Base-by-base conservation (phyloP, 2,797 vertebrate species). In the Anguilla pacifica region DNA sequence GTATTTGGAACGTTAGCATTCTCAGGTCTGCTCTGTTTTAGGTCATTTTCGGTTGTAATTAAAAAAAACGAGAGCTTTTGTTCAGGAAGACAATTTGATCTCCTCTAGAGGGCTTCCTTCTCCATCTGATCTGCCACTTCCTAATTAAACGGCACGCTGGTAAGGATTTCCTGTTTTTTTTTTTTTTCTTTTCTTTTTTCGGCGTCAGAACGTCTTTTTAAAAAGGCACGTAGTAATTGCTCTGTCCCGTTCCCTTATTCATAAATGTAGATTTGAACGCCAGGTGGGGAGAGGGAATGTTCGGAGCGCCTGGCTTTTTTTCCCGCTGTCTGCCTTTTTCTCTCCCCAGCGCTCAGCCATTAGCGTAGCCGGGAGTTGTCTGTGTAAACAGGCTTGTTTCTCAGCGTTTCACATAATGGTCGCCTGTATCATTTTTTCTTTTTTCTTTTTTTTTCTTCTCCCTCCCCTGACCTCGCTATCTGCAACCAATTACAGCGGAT, bases 401-500 rank as follows among this genome's bases (percentile, higher is more conserved):
- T 95, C 93, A 93, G 95, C 95, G 94, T 96, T 98, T 96, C 96
- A 96, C 96, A 97, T 97, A 98, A 97, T 97, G 97, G 95, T 96
- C 95, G 97, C 96, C 97, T 94, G 96, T 98, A 98, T 99, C 97
- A 91, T 97, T 97, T 98, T 97, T 99, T 39, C 39, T 39, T 39
- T 39, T 2, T 35, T 35, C 1, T 39, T 98, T 98, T 98, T 39
- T 39, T 39, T 2, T 39, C 2, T 39, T 1, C 39, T 39, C 39
- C 39, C 39, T 39, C 97, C 97, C 96, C 96, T 97, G 97, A 98
- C 98, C 97, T 96, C 93, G 92, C 97, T 98, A 98, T 99, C 98
- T 99, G 98, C 99, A 99, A 98, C 97, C 98, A 99, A 99, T 98
- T 99, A 99, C 97, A 95, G 94, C 95, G 96, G 97, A 99, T 98